phyloP scores from a whole-genome alignment of 1,140 invertebrate species.

The Drosophila bocqueti region DNA sequence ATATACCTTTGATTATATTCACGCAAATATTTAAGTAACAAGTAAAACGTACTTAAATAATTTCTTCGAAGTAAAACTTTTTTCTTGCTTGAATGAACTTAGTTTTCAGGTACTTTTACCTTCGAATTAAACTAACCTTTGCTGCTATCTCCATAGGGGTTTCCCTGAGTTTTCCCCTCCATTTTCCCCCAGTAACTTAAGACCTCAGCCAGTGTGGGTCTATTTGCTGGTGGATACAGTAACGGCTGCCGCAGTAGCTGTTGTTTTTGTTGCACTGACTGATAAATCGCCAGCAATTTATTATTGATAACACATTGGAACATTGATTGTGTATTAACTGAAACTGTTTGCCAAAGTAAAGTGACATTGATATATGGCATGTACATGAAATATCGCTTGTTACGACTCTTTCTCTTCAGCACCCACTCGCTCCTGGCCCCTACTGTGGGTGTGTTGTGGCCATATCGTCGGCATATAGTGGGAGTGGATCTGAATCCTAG shows the following conservation, averaged over 20 bases:
- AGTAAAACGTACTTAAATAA: background rate
- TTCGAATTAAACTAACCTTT: background rate
- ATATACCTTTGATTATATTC: background rate
- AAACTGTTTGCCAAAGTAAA: conserved; percentile 84
- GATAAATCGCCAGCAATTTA: conserved; percentile 83
- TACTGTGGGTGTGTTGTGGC: background rate
- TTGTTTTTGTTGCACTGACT: conserved; percentile 66
- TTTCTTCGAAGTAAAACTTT: background rate
- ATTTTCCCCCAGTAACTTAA: conserved; percentile 62
- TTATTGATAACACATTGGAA: conserved; percentile 84
- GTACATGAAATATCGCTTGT: conserved; percentile 83
- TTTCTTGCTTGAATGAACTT: background rate
- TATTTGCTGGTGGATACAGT: conserved; percentile 19
- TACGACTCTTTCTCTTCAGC: conserved; percentile 58
- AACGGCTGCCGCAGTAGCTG: conserved; percentile 26
- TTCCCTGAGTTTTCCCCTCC: background rate
- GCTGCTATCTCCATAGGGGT: background rate
- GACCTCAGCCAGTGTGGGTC: conserved; percentile 50
- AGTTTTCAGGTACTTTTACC: background rate
- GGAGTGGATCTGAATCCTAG: conserved; percentile 35
- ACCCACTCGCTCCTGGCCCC: background rate
- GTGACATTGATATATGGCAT: conserved; percentile 83
- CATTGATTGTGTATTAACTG: conserved; percentile 84
- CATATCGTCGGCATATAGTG: conserved; percentile 10
- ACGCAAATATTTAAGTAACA: background rate